Percentiles rank a stretch among this genome's conserved stretches.
Evolutionary conservation across 1,140 invertebrate genomes (phyloP).

Genomic region (Aradophagus sp.): DNA sequence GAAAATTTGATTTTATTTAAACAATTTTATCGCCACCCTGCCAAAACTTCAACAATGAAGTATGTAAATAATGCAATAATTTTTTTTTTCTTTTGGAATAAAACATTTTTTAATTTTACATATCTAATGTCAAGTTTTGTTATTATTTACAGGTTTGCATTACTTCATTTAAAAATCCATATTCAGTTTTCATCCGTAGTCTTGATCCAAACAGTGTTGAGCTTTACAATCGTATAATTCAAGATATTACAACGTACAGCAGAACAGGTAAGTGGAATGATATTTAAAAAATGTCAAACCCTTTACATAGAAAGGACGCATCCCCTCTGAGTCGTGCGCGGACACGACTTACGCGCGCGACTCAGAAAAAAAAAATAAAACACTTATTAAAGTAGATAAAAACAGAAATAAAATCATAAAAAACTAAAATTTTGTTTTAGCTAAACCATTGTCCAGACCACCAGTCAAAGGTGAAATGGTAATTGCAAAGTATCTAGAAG

Average conservation of each 20-base stretch:
- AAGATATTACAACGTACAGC: conserved; percentile 60
- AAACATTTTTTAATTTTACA: background rate
- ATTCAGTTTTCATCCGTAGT: conserved; percentile 55
- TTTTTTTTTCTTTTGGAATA: too few relatives aligned
- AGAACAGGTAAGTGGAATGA: conserved; percentile 32
- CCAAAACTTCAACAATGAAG: too few relatives aligned
- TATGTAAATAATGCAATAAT: too few relatives aligned
- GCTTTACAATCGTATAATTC: conserved; percentile 51
- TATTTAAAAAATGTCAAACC: background rate
- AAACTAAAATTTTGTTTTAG: conserved; percentile 28
- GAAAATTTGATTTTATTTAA: too few relatives aligned
- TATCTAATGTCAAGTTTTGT: conserved; percentile 2
- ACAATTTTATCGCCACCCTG: too few relatives aligned
- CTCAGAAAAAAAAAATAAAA: too few relatives aligned
- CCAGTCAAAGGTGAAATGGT: conserved; percentile 64
- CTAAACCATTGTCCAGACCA: conserved; percentile 38
- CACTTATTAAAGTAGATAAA: too few relatives aligned
- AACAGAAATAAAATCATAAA: background rate
- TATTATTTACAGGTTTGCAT: conserved; percentile 55
- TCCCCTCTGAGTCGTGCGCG: too few relatives aligned
- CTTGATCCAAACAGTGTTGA: conserved; percentile 54
- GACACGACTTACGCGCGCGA: too few relatives aligned
- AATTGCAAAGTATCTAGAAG: conserved; percentile 58
- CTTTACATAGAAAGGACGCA: too few relatives aligned
- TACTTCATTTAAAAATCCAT: conserved; percentile 49